phyloP scores from a whole-genome alignment of 2,797 vertebrate species.

The Pseudotriccus pelzelni region DNA sequence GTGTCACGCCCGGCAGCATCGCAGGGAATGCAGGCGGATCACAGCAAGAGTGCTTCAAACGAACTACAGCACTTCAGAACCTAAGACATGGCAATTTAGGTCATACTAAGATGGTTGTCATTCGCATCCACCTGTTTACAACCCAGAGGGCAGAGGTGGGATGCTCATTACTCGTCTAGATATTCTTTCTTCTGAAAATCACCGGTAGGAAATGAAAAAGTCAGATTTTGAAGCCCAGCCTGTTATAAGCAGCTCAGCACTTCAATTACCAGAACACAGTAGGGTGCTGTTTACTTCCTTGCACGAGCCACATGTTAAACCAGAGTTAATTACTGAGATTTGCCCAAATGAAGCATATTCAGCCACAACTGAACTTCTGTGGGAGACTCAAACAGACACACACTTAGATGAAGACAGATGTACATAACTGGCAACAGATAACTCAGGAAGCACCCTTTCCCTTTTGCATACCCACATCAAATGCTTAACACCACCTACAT shows the following conservation, averaged over 20 bases:
- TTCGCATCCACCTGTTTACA: not conserved
- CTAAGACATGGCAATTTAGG: not conserved
- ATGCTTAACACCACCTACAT: not conserved
- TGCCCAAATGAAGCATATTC: not conserved
- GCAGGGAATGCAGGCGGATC: accelerated
- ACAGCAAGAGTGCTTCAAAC: not conserved
- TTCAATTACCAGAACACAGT: not conserved
- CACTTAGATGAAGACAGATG: not conserved
- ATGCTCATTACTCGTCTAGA: not conserved
- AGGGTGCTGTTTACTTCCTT: not conserved
- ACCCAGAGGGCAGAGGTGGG: not conserved
- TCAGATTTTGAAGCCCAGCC: not conserved
- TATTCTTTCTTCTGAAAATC: not conserved
- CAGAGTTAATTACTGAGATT: not conserved
- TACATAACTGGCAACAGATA: not conserved
- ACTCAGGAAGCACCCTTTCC: not conserved
- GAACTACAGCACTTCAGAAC: not conserved
- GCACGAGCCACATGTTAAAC: not conserved
- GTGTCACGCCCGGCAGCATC: not conserved
- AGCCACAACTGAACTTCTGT: not conserved
- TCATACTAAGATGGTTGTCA: not conserved
- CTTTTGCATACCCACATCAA: not conserved
- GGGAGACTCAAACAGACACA: not conserved
- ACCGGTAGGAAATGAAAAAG: not conserved
- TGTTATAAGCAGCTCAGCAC: not conserved